phyloP scores from a whole-genome alignment of 2,797 vertebrate species.

The Acridotheres tristis region DNA sequence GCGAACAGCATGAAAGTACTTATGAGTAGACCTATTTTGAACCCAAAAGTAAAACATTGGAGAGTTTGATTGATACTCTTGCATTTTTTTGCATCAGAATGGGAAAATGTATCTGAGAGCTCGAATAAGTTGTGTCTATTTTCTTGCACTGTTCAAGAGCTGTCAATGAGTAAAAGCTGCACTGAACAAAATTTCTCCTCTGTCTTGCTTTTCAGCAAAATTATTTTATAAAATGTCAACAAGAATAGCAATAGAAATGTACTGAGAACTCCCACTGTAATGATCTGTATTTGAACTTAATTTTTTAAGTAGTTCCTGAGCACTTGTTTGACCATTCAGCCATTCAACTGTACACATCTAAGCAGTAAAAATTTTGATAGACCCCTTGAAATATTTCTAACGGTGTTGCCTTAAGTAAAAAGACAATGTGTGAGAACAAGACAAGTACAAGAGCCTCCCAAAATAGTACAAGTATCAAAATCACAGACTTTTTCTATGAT shows the following conservation, averaged over 20 bases:
- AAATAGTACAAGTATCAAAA: background rate
- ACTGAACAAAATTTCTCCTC: background rate
- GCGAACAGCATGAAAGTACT: background rate
- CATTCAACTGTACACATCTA: background rate
- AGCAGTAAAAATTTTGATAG: background rate
- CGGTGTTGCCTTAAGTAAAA: background rate
- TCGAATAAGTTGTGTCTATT: background rate
- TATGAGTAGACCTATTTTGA: background rate
- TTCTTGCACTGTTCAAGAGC: background rate
- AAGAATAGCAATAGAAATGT: background rate
- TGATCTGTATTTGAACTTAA: background rate
- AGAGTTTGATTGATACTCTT: background rate
- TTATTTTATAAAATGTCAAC: background rate
- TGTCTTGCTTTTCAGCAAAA: background rate
- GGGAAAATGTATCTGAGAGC: background rate
- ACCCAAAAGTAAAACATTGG: background rate
- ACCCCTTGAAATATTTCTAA: background rate
- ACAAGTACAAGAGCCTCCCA: background rate
- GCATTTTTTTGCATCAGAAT: background rate
- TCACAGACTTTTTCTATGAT: background rate
- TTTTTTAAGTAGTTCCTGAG: background rate
- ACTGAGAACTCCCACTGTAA: background rate
- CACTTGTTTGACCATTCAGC: background rate
- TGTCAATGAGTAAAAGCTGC: background rate
- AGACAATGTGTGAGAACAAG: background rate